Evolutionary conservation across 1,140 invertebrate genomes (phyloP).

Genomic region (Lepidurus packardi): DNA sequence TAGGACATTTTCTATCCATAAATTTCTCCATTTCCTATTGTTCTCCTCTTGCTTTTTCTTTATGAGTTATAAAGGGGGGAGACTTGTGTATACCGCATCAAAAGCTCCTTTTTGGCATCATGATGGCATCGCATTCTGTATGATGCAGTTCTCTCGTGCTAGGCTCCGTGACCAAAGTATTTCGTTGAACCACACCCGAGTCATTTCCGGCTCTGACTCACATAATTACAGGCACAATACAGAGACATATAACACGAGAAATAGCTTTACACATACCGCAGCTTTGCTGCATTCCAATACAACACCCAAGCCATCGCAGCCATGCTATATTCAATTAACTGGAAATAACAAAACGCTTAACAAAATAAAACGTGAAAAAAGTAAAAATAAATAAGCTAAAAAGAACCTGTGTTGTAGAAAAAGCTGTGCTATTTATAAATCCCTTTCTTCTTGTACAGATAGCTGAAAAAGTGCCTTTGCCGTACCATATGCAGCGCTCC

Average conservation of each 20-base stretch:
- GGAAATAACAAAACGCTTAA: too few species aligned
- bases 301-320: background rate
- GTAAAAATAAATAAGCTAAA: background rate
- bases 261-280: background rate
- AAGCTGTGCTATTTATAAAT: background rate
- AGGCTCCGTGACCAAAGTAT: constrained; percentile 17
- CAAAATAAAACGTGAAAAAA: too few species aligned
- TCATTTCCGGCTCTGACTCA: constrained; percentile 17
- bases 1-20: background rate
- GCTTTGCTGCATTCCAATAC: background rate
- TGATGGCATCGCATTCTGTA: background rate
- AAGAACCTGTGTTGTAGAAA: background rate
- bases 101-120: background rate
- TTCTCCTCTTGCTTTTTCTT: background rate
- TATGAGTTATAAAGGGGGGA: background rate
- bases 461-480: background rate
- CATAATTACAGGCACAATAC: background rate
- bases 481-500: background rate
- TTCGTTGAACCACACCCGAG: constrained; percentile 7
- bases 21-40: background rate
- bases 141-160: constrained; percentile 13
- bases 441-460: background rate
- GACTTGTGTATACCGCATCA: background rate
- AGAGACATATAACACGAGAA: constrained; percentile 11
- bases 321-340: background rate